These are phyloP conservation scores for Helarctos malayanus DNA, from an alignment of 2,797 vertebrate species.

Conservation along the genomic window DNA sequence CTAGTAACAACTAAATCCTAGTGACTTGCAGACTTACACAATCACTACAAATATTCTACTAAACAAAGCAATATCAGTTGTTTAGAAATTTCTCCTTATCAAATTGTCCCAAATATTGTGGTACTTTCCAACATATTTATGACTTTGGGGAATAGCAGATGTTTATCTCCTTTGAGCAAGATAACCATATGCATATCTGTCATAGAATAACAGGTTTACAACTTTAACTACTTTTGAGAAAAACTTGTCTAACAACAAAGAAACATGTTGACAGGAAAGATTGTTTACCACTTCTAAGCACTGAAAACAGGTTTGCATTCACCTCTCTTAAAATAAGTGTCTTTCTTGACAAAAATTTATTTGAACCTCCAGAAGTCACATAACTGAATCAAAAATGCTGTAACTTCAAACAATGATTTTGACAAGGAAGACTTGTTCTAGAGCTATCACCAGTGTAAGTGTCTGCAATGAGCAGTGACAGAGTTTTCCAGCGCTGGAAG, in stretches of 20 bases:
- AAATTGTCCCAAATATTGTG: background rate
- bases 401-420: background rate
- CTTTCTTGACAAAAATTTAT: background rate
- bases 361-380: background rate
- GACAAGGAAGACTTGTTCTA: background rate
- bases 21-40: background rate
- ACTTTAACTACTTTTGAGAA: background rate
- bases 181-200: background rate
- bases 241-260: background rate
- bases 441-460: background rate
- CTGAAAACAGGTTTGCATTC: background rate
- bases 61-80: background rate
- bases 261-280: background rate
- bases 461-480: background rate
- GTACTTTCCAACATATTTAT: background rate
- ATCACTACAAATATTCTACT: background rate
- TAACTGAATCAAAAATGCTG: background rate
- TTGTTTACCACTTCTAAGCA: background rate
- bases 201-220: background rate
- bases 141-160: background rate
- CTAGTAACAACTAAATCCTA: background rate
- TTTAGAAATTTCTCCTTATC: background rate
- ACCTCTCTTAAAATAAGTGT: background rate
- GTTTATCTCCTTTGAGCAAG: background rate
- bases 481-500: background rate